Percentiles rank a stretch among this genome's conserved stretches.
These are phyloP conservation scores for Lytechinus variegatus DNA, from an alignment of 35 echinoderm and acorn worm species.

Conservation along the genomic window DNA sequence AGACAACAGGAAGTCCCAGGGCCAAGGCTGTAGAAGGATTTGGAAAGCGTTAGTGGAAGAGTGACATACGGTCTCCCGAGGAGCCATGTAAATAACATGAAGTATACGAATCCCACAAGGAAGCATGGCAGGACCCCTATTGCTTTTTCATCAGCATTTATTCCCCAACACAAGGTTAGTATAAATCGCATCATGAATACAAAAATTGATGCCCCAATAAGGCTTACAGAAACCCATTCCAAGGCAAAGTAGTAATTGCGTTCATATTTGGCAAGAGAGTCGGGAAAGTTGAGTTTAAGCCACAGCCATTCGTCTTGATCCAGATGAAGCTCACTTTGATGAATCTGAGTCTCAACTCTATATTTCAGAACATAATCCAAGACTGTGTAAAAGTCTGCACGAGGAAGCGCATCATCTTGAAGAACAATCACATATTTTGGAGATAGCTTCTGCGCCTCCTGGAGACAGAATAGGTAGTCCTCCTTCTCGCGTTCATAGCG, in stretches of 20 bases:
- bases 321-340: conserved; percentile 12
- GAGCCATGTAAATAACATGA: conserved; percentile 48
- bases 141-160: background rate
- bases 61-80: conserved; percentile 73
- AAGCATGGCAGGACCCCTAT: conserved; percentile 43
- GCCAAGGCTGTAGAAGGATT: conserved; percentile 63
- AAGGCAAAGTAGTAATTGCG: conserved; percentile 76
- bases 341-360: conserved; percentile 64
- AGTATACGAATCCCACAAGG: conserved; percentile 65
- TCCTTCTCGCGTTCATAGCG: conserved; percentile 67
- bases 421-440: conserved; percentile 82
- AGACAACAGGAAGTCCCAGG: conserved; percentile 91
- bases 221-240: conserved; percentile 77
- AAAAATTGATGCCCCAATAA: background rate
- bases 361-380: conserved; percentile 65
- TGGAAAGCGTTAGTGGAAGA: conserved; percentile 17
- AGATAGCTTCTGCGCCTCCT: conserved; percentile 51
- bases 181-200: background rate
- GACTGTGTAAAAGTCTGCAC: conserved; percentile 70
- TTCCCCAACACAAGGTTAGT: background rate
- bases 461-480: conserved; percentile 83
- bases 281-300: conserved; percentile 91
- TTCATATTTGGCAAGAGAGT: conserved; percentile 64
- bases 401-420: conserved; percentile 85
- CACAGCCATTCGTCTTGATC: conserved; percentile 73